Conservation (phyloP, 2,888 invertebrate genomes). For the Ophion slaviceki region DNA sequence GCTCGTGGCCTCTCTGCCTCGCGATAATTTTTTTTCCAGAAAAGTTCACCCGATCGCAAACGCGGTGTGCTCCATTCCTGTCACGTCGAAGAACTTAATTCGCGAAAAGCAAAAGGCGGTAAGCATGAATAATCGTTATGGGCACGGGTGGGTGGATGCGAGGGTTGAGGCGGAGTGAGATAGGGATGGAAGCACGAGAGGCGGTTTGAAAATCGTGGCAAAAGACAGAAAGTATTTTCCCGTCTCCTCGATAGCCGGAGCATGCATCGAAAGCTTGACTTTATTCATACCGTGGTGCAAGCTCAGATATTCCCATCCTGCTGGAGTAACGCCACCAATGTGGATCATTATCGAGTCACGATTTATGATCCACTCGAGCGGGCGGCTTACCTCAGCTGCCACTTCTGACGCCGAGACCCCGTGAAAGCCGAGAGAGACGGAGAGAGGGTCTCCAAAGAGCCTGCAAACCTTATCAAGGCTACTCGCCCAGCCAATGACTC, state of each 20-base stretch:
- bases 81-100: slow-evolving; percentile 76
- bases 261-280: slow-evolving; percentile 60
- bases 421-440: slow-evolving; percentile 1
- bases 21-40: slow-evolving; percentile 28
- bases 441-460: background rate
- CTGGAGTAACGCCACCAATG: slow-evolving; percentile 69
- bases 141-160: background rate
- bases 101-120: slow-evolving; percentile 72
- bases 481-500: slow-evolving; percentile 1
- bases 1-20: background rate
- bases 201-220: slow-evolving; percentile 26
- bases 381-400: slow-evolving; percentile 38
- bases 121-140: slow-evolving; percentile 76
- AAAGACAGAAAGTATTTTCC: slow-evolving; percentile 44
- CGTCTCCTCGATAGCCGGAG: slow-evolving; percentile 21
- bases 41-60: slow-evolving; percentile 39
- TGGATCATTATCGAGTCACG: slow-evolving; percentile 76
- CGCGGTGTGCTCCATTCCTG: slow-evolving; percentile 68
- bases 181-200: slow-evolving; percentile 3
- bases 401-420: background rate
- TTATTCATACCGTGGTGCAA: slow-evolving; percentile 64
- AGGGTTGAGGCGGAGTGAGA: slow-evolving; percentile 1
- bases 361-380: slow-evolving; percentile 73
- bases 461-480: slow-evolving; percentile 12
- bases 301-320: slow-evolving; percentile 37